A percentile compares a stretch with the other conserved stretches of the same genome.
Conservation (phyloP, 2,888 invertebrate genomes). For the Dryococelus australis region DNA sequence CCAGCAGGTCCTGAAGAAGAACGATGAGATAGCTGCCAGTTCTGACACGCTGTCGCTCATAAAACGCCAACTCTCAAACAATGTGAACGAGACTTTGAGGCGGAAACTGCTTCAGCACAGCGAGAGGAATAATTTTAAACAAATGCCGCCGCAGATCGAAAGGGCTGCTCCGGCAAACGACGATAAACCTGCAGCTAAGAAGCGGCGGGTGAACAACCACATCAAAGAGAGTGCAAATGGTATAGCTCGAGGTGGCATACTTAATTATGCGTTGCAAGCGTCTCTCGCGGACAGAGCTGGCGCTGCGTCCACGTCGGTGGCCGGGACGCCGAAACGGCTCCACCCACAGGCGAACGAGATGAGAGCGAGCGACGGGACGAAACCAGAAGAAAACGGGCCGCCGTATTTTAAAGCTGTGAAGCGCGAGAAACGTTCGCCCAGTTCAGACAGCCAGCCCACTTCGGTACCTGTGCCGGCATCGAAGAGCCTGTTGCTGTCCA, state of each 20-base stretch:
- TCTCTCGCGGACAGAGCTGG: too few species aligned
- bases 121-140: not conserved
- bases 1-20: conserved; percentile 41
- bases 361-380: not conserved
- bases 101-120: not conserved
- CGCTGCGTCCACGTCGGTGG: not conserved
- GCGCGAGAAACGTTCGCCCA: too few species aligned
- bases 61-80: not conserved
- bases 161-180: not conserved
- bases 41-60: not conserved
- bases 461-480: not conserved
- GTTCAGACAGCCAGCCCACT: not conserved
- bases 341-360: not conserved
- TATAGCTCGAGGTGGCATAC: not conserved
- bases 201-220: not conserved
- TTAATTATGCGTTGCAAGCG: not conserved
- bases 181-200: conserved; percentile 16
- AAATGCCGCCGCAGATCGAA: not conserved
- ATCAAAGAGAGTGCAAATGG: not conserved
- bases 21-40: conserved; percentile 39
- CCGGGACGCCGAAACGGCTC: not conserved
- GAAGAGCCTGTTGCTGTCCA: not conserved
- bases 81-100: not conserved
- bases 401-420: not conserved
- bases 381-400: not conserved